Percentiles rank a stretch among this genome's conserved stretches.
phyloP scores from a whole-genome alignment of 2,113 vertebrate genomes.

The Syrrhaptes paradoxus region DNA sequence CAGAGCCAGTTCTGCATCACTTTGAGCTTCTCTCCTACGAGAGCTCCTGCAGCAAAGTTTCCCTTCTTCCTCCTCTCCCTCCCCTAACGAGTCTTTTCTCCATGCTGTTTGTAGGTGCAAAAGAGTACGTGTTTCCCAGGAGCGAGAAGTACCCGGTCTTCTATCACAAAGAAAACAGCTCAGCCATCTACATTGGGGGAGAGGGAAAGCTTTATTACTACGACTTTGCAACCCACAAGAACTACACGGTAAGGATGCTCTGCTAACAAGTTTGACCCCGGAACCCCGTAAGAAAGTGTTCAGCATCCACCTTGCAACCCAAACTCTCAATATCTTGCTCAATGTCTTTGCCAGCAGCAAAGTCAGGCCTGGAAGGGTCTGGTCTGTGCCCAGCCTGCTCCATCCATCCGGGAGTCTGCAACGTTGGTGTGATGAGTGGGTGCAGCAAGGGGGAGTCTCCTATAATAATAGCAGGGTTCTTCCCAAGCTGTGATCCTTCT shows the following conservation, averaged over 20 bases:
- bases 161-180: slow-evolving; percentile 64
- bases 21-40: background rate
- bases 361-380: background rate
- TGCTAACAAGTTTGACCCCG: background rate
- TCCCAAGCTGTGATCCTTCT: background rate
- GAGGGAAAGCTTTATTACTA: slow-evolving; percentile 69
- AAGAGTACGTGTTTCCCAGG: slow-evolving; percentile 43
- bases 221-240: slow-evolving; percentile 18
- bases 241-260: slow-evolving; percentile 16
- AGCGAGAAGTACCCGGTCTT: slow-evolving; percentile 69
- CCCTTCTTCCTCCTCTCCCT: background rate
- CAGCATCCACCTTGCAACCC: background rate
- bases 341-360: background rate
- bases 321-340: background rate
- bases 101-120: slow-evolving; percentile 46
- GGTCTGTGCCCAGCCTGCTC: background rate
- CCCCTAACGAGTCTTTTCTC: background rate
- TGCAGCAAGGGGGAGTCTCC: background rate
- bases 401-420: background rate
- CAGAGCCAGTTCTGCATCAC: background rate
- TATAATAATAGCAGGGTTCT: background rate
- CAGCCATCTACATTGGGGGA: slow-evolving; percentile 67
- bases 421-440: rapidly evolving
- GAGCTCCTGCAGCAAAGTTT: background rate
- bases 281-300: rapidly evolving